A percentile compares a stretch with the other conserved stretches of the same genome.
phyloP scores from a whole-genome alignment of 2,113 vertebrate species.

The Cyrtonyx montezumae region DNA sequence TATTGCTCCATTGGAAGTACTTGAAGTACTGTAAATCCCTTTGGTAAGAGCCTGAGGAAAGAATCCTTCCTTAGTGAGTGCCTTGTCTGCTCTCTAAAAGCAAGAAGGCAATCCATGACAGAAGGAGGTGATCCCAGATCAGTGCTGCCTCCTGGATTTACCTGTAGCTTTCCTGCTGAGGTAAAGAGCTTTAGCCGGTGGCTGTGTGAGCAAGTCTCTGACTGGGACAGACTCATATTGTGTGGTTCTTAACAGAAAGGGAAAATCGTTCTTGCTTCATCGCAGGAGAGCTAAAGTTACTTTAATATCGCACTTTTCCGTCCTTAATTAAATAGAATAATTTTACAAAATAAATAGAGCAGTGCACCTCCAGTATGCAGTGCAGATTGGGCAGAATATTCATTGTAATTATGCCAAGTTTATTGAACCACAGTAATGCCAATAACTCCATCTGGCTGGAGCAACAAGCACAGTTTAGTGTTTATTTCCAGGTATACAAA shows the following conservation, averaged over 20 bases:
- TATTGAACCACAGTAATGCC: constrained; percentile 26
- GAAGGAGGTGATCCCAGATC: background rate
- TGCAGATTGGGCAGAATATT: background rate
- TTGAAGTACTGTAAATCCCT: background rate
- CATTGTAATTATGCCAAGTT: constrained; percentile 47
- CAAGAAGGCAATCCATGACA: background rate
- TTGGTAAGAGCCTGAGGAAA: background rate
- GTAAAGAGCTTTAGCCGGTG: background rate
- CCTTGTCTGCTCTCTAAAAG: background rate
- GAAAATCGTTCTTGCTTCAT: constrained; percentile 9
- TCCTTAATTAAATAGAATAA: constrained; percentile 2
- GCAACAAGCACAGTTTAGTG: background rate
- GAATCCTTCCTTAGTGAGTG: background rate
- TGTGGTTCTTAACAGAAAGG: background rate
- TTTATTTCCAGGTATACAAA: constrained; percentile 36
- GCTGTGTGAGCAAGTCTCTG: background rate
- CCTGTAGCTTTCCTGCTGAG: too few relatives aligned
- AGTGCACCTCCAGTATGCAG: constrained; percentile 10
- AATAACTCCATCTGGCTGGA: constrained; percentile 50
- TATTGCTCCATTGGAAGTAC: background rate
- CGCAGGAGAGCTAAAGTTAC: background rate
- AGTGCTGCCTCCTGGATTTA: background rate
- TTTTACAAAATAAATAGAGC: constrained; percentile 25
- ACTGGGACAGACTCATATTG: background rate
- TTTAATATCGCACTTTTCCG: background rate